Base-by-base conservation (phyloP, 2,797 vertebrate species). In the Cyprinella venusta region DNA sequence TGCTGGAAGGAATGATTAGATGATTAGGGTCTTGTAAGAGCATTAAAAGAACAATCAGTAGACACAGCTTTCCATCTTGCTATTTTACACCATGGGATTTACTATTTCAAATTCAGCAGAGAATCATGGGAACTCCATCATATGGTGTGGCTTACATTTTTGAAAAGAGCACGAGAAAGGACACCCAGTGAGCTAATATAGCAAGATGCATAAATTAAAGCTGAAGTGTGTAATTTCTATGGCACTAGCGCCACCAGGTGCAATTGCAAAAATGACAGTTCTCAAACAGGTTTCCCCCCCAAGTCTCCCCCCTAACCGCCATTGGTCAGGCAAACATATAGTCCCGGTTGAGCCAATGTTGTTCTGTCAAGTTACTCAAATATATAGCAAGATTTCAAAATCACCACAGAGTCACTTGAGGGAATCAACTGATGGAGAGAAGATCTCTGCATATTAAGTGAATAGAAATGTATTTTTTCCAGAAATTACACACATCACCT, bases 181-280 rank as follows among this genome's bases (percentile, higher is more conserved):
- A 71, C 38, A 61, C 56, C 40, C 69, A 74, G 56, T 42, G 33
- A 74, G 36, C 40, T 45, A 48, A 72, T 48, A 63, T 72, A 63
- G 79, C 48, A 59, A 80, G 79, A 71, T 80, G 64, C 50, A 80
- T 70, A 13, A 50, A 16, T 50, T 63, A 61, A 64, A 68, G 33
- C 36, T 56, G 65, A 69, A 15, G 48, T 80, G 78, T 80, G 65
- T 80, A 69, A 80, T 80, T 42, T 68, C 40, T 67, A 40, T 48
- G 26, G 19, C 18, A 33, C 42, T 48, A 13, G 18, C 2, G 6
- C 76, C 76, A 65, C 40, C 59, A 33, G 21, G 59, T 78, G 40
- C 18, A 48, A 48, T 40, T 26, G 5, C 8, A 77, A 77, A 33
- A 21, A 24, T 59, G 33, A 59, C 7, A 9, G 8, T 30, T 64